Conservation (phyloP, 2,797 vertebrate species). For the Ctenosaura bakeri region DNA sequence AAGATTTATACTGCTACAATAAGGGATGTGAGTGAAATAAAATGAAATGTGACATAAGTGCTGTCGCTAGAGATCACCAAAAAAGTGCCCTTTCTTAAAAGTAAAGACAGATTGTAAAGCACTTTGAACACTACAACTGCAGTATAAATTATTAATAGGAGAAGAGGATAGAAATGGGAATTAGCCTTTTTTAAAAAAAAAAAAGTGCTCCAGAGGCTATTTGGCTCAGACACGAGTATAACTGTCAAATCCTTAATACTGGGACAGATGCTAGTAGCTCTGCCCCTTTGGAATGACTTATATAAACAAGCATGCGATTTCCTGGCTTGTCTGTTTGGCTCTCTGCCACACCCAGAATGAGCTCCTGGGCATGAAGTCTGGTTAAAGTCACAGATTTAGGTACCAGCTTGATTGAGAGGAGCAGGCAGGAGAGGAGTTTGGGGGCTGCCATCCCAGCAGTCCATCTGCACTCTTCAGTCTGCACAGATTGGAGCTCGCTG, state of each 20-base stretch:
- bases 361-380: conserved; percentile 66
- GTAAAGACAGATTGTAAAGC: background rate
- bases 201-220: conserved; percentile 49
- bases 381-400: conserved; percentile 59
- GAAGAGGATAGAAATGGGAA: background rate
- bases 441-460: conserved; percentile 38
- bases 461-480: conserved; percentile 61
- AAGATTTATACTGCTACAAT: background rate
- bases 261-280: conserved; percentile 62
- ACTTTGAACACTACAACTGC: background rate
- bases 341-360: conserved; percentile 64
- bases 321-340: conserved; percentile 56
- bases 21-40: conserved; percentile 1
- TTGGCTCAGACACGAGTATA: conserved; percentile 35
- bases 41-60: background rate
- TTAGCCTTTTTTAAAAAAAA: background rate
- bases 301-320: conserved; percentile 26
- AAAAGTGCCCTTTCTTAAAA: background rate
- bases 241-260: conserved; percentile 35
- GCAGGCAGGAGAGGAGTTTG: conserved; percentile 49
- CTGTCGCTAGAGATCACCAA: background rate
- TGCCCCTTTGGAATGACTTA: conserved; percentile 32
- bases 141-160: conserved; percentile 10
- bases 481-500: conserved; percentile 56
- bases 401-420: conserved; percentile 63